Base-by-base conservation (phyloP, 2,797 vertebrate genomes). In the Uromys caudimaculatus region DNA sequence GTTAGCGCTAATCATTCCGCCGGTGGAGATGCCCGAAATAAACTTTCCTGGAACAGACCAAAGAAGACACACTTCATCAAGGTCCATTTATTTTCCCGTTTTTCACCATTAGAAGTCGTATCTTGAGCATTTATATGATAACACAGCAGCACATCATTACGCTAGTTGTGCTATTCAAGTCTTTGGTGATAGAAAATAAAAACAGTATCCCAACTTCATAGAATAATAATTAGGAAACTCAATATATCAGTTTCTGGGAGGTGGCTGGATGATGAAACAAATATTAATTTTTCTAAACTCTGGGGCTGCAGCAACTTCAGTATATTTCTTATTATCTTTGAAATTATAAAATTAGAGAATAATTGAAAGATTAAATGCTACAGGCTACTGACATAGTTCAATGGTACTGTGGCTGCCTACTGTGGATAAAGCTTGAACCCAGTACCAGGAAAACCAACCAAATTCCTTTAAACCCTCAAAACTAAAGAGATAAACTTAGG, bases 11-110 rank as follows among this genome's bases (percentile, higher is more conserved):
- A 98, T 99, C 98, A 99, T 99, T 99, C 98, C 98, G 98, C 98
- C 98, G 98, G 98, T 98, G 98, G 98, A 98, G 98, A 98, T 98
- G 98, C 98, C 98, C 98, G 98, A 98, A 98, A 99, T 99, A 98
- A 99, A 99, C 98, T 99, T 99, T 98, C 98, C 98, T 98, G 97
- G 98, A 98, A 98, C 98, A 99, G 98, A 98, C 98, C 98, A 98
- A 99, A 98, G 98, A 98, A 98, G 99, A 99, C 98, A 99, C 98
- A 99, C 98, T 99, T 99, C 98, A 99, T 99, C 99, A 99, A 99
- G 98, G 99, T 99, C 99, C 98, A 99, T 99, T 99, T 99, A 98
- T 98, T 98, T 99, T 98, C 98, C 98, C 98, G 98, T 99, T 99
- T 99, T 99, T 99, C 98, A 99, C 88, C 98, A 98, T 99, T 98